Percentiles rank a stretch among this genome's conserved stretches.
Conservation (phyloP, 2,888 invertebrate genomes). For the Hipparchia semele region DNA sequence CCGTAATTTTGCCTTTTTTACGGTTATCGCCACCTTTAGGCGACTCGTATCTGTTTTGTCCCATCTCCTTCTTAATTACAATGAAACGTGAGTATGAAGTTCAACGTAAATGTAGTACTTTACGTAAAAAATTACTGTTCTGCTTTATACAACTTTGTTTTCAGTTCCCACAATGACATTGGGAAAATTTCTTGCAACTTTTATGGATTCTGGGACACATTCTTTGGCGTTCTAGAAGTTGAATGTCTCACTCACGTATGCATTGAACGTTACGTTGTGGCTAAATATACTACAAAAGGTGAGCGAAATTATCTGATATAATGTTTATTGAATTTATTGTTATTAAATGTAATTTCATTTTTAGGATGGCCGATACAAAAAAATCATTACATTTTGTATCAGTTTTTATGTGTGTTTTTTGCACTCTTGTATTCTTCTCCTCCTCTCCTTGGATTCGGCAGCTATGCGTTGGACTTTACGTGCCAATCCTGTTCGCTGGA, state of each 20-base stretch:
- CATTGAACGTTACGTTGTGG: conserved; percentile 74
- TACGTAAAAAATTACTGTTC: not conserved
- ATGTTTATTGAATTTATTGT: not conserved
- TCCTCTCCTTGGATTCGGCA: conserved; percentile 66
- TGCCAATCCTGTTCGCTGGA: conserved; percentile 70
- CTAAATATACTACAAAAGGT: conserved; percentile 70
- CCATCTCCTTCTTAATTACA: conserved; percentile 44
- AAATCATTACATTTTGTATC: conserved; percentile 61
- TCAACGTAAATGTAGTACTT: not conserved
- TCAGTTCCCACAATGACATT: conserved; percentile 49
- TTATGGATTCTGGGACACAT: conserved; percentile 67
- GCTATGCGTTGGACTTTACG: conserved; percentile 66
- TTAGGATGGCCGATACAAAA: conserved; percentile 64
- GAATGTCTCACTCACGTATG: conserved; percentile 73
- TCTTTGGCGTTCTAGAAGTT: conserved; percentile 73
- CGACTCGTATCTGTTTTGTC: conserved; percentile 48
- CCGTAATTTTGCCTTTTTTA: conserved; percentile 66
- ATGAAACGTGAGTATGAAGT: conserved; percentile 47
- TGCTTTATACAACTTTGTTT: conserved; percentile 17
- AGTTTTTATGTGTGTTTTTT: conserved; percentile 60
- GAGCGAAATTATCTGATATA: conserved; percentile 37
- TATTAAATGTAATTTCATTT: conserved; percentile 39
- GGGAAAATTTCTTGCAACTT: conserved; percentile 55
- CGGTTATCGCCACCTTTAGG: conserved; percentile 54
- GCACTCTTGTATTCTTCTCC: conserved; percentile 62